A percentile compares a stretch with the other conserved stretches of the same genome.
Conservation (phyloP, 92 coral and sea anemone species). For the Porites divaricata region DNA sequence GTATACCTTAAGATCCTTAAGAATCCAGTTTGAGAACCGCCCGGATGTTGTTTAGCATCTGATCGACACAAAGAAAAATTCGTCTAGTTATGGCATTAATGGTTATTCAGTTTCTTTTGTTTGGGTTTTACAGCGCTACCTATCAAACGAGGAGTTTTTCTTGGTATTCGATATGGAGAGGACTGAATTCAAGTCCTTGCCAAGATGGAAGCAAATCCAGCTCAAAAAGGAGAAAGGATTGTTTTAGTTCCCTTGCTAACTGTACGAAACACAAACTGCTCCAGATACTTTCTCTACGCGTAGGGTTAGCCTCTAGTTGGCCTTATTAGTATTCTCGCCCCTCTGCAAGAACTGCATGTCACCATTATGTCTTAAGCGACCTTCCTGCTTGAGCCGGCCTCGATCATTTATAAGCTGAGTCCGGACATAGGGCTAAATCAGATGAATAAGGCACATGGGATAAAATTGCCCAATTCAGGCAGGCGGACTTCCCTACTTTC, state of each 20-base stretch:
- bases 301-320: not conserved
- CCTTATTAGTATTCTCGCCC: too few relatives aligned
- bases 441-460: not conserved
- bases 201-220: conserved; percentile 81
- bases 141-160: conserved; percentile 81
- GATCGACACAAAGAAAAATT: too few relatives aligned
- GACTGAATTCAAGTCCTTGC: conserved; percentile 70
- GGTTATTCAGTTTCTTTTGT: not conserved
- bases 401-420: too few relatives aligned
- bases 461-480: not conserved
- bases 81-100: not conserved
- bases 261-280: not conserved
- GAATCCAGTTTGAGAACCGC: too few relatives aligned
- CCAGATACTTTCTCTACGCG: not conserved
- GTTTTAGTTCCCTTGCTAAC: conserved; percentile 37
- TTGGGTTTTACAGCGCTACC: conserved; percentile 51
- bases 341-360: too few relatives aligned
- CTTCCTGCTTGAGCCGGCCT: too few relatives aligned
- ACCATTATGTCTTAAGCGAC: too few relatives aligned
- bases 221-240: conserved; percentile 77
- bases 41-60: too few relatives aligned
- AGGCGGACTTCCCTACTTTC: not conserved
- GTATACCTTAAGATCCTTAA: too few relatives aligned
- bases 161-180: conserved; percentile 79
- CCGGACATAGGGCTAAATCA: too few relatives aligned